Evolutionary conservation across 2,113 vertebrate species (phyloP).

Genomic region (Eubucco bourcierii): DNA sequence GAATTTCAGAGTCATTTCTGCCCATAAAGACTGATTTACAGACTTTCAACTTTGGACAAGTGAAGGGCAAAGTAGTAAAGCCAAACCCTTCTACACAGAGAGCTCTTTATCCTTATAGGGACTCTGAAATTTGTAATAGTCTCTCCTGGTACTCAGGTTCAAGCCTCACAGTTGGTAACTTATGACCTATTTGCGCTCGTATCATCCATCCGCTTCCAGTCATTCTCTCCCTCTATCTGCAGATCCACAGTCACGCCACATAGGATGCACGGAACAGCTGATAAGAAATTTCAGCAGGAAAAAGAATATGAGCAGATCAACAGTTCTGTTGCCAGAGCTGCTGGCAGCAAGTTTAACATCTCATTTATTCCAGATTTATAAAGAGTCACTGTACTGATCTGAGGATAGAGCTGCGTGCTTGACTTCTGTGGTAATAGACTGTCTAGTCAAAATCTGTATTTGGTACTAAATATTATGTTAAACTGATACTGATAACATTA

Average conservation of each 20-base stretch:
- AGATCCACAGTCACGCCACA: slow-evolving; percentile 27
- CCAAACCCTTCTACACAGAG: slow-evolving; percentile 54
- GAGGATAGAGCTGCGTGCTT: slow-evolving; percentile 16
- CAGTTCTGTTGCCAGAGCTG: slow-evolving; percentile 48
- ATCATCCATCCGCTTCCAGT: slow-evolving; percentile 47
- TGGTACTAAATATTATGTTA: not conserved
- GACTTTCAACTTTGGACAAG: slow-evolving; percentile 57
- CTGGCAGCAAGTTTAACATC: slow-evolving; percentile 62
- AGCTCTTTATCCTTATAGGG: slow-evolving; percentile 9
- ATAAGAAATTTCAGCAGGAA: slow-evolving; percentile 55
- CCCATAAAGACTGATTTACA: slow-evolving; percentile 40
- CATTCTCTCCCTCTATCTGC: slow-evolving; percentile 42
- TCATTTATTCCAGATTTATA: slow-evolving; percentile 68
- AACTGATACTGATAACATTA: not conserved
- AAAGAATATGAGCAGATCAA: slow-evolving; percentile 41
- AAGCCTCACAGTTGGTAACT: slow-evolving; percentile 19
- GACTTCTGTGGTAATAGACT: not conserved
- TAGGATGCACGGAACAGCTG: slow-evolving; percentile 53
- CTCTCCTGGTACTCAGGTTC: not conserved
- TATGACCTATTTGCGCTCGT: slow-evolving; percentile 17
- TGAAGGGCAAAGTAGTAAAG: slow-evolving; percentile 58
- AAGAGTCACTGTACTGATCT: slow-evolving; percentile 51
- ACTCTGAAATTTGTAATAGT: slow-evolving; percentile 14
- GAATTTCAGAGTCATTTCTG: slow-evolving; percentile 66
- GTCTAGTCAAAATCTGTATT: not conserved